Conservation (phyloP, 2,888 invertebrate species). For the Trachelus stipa region DNA sequence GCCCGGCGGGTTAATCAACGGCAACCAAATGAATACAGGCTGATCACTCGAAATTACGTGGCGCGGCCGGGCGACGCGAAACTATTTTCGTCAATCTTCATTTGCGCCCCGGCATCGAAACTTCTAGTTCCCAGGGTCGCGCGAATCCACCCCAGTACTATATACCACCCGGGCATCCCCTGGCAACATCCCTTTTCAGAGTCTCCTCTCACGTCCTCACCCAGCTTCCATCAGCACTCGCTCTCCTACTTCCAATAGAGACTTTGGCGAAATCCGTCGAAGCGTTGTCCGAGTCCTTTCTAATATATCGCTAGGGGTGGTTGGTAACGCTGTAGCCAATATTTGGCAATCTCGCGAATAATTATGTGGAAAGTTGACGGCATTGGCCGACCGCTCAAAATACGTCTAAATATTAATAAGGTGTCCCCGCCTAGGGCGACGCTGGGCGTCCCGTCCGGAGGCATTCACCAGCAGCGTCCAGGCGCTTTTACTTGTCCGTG, state of each 20-base stretch:
- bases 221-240: neutral
- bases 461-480: neutral
- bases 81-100: slow-evolving; percentile 50
- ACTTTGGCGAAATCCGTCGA: neutral
- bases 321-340: slow-evolving; percentile 11
- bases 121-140: slow-evolving; percentile 18
- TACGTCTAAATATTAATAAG: slow-evolving; percentile 67
- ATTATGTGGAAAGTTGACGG: slow-evolving; percentile 63
- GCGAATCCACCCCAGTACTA: neutral
- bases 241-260: neutral
- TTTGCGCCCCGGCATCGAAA: slow-evolving; percentile 27
- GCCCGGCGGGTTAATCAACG: slow-evolving; percentile 43
- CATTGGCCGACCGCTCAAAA: slow-evolving; percentile 51
- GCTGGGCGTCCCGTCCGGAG: neutral
- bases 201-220: neutral
- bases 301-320: neutral
- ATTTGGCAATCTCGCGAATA: slow-evolving; percentile 60
- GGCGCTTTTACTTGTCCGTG: neutral
- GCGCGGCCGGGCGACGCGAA: slow-evolving; percentile 33
- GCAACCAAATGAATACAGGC: slow-evolving; percentile 51
- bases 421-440: slow-evolving; percentile 61
- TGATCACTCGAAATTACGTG: slow-evolving; percentile 54
- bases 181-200: neutral
- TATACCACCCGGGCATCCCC: neutral
- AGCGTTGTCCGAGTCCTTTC: neutral